Conservation (phyloP, 2,113 vertebrate genomes). For the Xenopus borealis region DNA sequence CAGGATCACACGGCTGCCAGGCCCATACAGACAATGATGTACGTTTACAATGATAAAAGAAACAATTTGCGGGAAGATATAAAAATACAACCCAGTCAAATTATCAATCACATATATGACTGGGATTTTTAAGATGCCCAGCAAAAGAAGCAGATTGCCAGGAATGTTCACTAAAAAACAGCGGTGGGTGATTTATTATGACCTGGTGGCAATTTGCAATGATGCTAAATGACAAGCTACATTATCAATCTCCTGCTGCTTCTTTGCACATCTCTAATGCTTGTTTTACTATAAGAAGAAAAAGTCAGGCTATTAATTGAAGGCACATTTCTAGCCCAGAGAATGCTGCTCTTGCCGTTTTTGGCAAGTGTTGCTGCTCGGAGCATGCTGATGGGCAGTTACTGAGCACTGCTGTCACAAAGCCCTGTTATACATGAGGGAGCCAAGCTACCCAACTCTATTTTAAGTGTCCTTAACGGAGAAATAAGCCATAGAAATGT, state of each 20-base stretch:
- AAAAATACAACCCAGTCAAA: not conserved
- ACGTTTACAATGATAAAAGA: conserved; percentile 1
- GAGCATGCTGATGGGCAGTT: not conserved
- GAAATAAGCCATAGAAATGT: too few species aligned
- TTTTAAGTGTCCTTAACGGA: too few species aligned
- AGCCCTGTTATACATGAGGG: too few species aligned
- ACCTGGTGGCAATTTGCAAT: conserved; percentile 1
- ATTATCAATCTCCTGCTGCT: conserved; percentile 9
- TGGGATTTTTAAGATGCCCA: conserved; percentile 11
- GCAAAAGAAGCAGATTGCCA: conserved; percentile 5
- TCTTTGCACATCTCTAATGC: conserved; percentile 25
- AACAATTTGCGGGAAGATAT: conserved; percentile 23
- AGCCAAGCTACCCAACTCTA: too few species aligned
- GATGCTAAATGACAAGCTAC: conserved; percentile 1
- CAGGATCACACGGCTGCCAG: not conserved
- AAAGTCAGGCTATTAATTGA: conserved; percentile 15
- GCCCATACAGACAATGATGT: conserved; percentile 10
- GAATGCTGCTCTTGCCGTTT: not conserved
- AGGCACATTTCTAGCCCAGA: not conserved
- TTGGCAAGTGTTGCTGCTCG: not conserved
- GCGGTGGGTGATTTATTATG: conserved; percentile 14
- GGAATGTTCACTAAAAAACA: not conserved
- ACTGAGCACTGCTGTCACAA: too few species aligned
- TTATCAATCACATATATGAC: conserved; percentile 25
- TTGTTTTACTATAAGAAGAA: conserved; percentile 8